Evolutionary conservation across 1,140 invertebrate species (phyloP).

Genomic region (Drosophila kepulauana): DNA sequence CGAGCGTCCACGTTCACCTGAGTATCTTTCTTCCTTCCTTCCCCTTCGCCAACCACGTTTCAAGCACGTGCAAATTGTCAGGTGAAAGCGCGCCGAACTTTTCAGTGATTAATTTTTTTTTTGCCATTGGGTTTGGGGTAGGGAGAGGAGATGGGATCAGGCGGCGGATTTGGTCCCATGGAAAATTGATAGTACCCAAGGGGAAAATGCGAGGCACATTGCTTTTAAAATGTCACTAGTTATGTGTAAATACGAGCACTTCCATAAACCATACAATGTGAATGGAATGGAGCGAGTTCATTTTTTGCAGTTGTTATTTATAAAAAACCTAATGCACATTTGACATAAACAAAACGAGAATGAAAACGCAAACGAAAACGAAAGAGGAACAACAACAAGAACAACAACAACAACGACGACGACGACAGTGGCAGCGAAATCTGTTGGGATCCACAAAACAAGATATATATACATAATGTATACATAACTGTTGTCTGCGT

Average conservation of each 20-base stretch:
- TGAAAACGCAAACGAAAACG: slow-evolving; percentile 13
- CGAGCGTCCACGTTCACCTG: slow-evolving; percentile 27
- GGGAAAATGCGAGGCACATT: slow-evolving; percentile 16
- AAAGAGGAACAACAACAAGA: too few species aligned
- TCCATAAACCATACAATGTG: slow-evolving; percentile 4
- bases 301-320: slow-evolving; percentile 23
- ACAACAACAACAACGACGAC: too few species aligned
- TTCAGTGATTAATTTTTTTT: slow-evolving; percentile 52
- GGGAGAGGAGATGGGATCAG: not conserved
- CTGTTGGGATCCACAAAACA: slow-evolving; percentile 39
- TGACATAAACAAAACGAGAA: slow-evolving; percentile 47
- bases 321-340: slow-evolving; percentile 56
- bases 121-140: not conserved
- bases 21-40: slow-evolving; percentile 1
- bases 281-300: slow-evolving; percentile 1
- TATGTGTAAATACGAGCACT: slow-evolving; percentile 17
- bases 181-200: slow-evolving; percentile 41
- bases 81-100: slow-evolving; percentile 50
- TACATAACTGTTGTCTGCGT: slow-evolving; percentile 47
- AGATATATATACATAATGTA: slow-evolving; percentile 50
- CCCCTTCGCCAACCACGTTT: not conserved
- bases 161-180: not conserved
- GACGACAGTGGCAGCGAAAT: slow-evolving; percentile 14
- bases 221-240: slow-evolving; percentile 44
- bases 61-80: slow-evolving; percentile 59